Evolutionary conservation across 2,888 invertebrate species (phyloP).

Genomic region (Iphiclides podalirius): DNA sequence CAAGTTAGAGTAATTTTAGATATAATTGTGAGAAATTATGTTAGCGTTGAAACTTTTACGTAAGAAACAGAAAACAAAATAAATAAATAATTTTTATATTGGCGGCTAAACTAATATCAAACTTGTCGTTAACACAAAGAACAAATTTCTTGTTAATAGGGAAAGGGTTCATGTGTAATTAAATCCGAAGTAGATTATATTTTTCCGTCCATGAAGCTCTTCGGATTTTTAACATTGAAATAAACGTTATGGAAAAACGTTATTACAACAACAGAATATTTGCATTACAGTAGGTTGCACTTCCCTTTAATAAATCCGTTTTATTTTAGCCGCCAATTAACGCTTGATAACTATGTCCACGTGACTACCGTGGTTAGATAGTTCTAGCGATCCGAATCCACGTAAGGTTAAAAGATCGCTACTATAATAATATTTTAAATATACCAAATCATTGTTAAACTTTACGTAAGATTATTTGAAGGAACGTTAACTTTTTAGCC

Average conservation of each 20-base stretch:
- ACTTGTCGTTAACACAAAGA: no score
- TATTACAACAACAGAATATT: no score
- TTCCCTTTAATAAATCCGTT: no score
- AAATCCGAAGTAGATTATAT: constrained; percentile 15
- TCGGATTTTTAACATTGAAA: constrained; percentile 4
- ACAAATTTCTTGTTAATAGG: no score
- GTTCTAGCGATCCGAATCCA: no score
- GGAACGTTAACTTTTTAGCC: constrained; percentile 8
- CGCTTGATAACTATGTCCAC: background rate
- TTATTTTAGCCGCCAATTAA: no score
- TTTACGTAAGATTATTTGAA: constrained; percentile 10
- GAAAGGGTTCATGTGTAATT: background rate
- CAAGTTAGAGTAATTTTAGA: constrained; percentile 8
- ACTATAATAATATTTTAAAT: constrained; percentile 10
- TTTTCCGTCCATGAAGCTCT: constrained; percentile 18
- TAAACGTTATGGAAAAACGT: no score
- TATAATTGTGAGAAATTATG: constrained; percentile 9
- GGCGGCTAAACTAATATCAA: background rate
- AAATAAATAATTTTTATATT: background rate
- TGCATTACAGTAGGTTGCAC: no score
- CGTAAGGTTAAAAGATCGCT: background rate
- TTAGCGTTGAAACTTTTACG: constrained; percentile 6
- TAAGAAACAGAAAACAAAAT: background rate
- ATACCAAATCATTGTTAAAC: constrained; percentile 24
- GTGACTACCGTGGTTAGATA: no score